Evolutionary conservation across 2,113 vertebrate species (phyloP).

Genomic region (Macquaria ambigua): DNA sequence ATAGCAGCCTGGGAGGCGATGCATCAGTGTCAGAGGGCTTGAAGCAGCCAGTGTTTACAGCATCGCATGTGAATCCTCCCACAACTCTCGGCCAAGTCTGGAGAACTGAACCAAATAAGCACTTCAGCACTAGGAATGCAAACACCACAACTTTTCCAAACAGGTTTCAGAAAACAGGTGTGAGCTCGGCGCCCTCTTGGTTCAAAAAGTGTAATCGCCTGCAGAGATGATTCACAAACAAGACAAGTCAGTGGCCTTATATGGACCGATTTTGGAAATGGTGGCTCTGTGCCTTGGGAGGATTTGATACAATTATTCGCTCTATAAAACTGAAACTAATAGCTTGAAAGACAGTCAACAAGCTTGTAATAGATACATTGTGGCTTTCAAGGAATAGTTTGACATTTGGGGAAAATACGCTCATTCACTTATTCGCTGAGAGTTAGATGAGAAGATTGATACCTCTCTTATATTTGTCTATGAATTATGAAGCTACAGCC

Average conservation of each 20-base stretch:
- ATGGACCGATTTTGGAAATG: conserved; percentile 58
- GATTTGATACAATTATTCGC: conserved; percentile 44
- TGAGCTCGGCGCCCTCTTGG: conserved; percentile 53
- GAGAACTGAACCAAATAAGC: conserved; percentile 82
- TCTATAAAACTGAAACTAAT: conserved; percentile 35
- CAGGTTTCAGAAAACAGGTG: conserved; percentile 81
- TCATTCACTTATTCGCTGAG: neutral
- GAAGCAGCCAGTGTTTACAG: conserved; percentile 76
- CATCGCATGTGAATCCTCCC: conserved; percentile 68
- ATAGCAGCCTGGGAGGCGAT: conserved; percentile 77
- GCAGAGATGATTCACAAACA: conserved; percentile 67
- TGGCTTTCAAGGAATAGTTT: neutral
- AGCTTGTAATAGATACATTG: conserved; percentile 27
- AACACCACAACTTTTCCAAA: conserved; percentile 74
- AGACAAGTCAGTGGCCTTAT: conserved; percentile 71
- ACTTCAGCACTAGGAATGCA: conserved; percentile 78
- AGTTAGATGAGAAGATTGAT: neutral
- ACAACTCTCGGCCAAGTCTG: conserved; percentile 56
- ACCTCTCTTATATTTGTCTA: neutral
- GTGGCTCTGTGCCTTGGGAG: conserved; percentile 10
- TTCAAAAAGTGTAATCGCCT: conserved; percentile 52
- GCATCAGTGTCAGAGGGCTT: conserved; percentile 76
- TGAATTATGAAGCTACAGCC: neutral
- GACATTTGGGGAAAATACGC: neutral
- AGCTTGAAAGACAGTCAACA: neutral